phyloP scores from a whole-genome alignment of 1,140 invertebrate species.

The Cotesia vestalis region DNA sequence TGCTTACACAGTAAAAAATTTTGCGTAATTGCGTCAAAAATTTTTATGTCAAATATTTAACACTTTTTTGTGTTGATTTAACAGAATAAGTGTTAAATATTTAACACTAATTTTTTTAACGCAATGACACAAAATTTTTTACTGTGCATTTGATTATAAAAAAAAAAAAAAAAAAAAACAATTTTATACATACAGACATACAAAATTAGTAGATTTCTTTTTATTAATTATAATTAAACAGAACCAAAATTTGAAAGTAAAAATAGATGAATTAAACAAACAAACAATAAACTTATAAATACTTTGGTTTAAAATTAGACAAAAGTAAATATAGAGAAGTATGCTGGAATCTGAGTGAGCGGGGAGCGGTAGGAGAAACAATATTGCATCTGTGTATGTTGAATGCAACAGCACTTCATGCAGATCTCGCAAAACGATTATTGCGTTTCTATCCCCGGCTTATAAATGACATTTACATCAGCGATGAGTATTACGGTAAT shows the following conservation, averaged over 20 bases:
- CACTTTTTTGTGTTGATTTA: too few relatives aligned
- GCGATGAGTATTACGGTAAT: constrained; percentile 95
- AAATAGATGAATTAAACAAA: neutral
- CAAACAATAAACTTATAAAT: neutral
- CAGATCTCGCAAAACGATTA: constrained; percentile 91
- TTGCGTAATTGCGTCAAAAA: too few relatives aligned
- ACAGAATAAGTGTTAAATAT: too few relatives aligned
- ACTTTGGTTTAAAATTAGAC: constrained; percentile 59
- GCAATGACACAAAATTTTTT: too few relatives aligned
- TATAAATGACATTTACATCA: constrained; percentile 95
- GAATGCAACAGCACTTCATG: constrained; percentile 88
- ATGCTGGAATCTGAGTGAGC: constrained; percentile 92
- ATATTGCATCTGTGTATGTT: constrained; percentile 93
- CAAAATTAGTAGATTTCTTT: too few relatives aligned
- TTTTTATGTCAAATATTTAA: too few relatives aligned
- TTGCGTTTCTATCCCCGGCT: constrained; percentile 92
- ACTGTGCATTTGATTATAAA: too few relatives aligned
- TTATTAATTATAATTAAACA: too few relatives aligned
- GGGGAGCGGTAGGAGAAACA: constrained; percentile 95
- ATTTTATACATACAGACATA: too few relatives aligned
- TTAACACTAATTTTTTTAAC: too few relatives aligned
- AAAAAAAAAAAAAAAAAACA: too few relatives aligned
- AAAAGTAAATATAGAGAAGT: constrained; percentile 80
- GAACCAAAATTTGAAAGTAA: neutral
- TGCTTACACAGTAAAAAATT: too few relatives aligned